A percentile compares a stretch with the other conserved stretches of the same genome.
Evolutionary conservation across 2,888 invertebrate genomes (phyloP).

Genomic region (Stegophylla sp.): DNA sequence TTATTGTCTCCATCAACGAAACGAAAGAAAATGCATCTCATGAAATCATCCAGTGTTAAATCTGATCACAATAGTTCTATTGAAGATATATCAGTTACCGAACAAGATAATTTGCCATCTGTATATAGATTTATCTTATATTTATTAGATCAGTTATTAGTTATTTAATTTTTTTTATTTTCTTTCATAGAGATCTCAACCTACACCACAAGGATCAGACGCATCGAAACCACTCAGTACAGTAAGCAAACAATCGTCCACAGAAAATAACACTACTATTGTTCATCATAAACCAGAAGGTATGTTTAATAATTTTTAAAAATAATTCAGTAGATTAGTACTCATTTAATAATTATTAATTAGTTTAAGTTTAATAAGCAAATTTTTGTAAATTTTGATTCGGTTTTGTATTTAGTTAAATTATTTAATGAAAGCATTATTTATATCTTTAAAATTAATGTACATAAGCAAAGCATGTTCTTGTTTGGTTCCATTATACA

Average conservation of each 20-base stretch:
- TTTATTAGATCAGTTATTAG: too few species aligned
- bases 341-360: constrained; percentile 28
- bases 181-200: constrained; percentile 48
- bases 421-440: constrained; percentile 27
- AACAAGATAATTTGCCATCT: constrained; percentile 45
- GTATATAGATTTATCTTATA: constrained; percentile 14
- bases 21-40: constrained; percentile 69
- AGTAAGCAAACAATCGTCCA: constrained; percentile 44
- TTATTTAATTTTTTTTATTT: too few species aligned
- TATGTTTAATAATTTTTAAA: not conserved
- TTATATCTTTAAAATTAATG: constrained; percentile 29
- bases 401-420: constrained; percentile 48
- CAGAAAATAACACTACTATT: constrained; percentile 46
- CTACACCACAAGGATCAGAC: constrained; percentile 48
- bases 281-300: constrained; percentile 50
- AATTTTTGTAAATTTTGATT: constrained; percentile 38
- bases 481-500: constrained; percentile 29
- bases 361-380: constrained; percentile 33
- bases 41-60: constrained; percentile 72
- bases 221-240: constrained; percentile 41
- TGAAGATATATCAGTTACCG: constrained; percentile 63
- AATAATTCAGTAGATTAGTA: constrained; percentile 28
- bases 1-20: constrained; percentile 72
- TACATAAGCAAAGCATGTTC: constrained; percentile 51
- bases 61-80: constrained; percentile 66